Percentiles rank a stretch among this genome's conserved stretches.
Evolutionary conservation across 2,888 invertebrate genomes (phyloP).

Genomic region (Scaptodrosophila latifasciaeformis): DNA sequence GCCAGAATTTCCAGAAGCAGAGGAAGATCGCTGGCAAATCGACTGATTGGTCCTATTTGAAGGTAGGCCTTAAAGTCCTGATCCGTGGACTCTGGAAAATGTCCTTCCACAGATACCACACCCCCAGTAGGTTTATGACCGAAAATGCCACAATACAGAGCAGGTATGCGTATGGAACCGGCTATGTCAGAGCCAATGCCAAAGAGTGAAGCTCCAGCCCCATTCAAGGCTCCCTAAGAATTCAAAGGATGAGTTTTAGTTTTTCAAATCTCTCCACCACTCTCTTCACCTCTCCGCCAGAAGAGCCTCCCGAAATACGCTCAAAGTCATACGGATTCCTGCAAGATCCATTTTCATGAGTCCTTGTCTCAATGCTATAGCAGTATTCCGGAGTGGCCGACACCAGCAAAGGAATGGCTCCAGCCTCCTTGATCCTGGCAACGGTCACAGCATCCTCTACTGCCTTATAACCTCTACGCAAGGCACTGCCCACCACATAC

Average conservation of each 20-base stretch:
- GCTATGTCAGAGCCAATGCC: constrained; percentile 91
- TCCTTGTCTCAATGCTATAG: constrained; percentile 90
- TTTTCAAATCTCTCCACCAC: too few relatives aligned
- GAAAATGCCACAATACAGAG: constrained; percentile 90
- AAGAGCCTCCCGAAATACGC: constrained; percentile 89
- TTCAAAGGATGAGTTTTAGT: too few relatives aligned
- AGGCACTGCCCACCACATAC: constrained; percentile 81
- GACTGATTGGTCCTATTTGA: constrained; percentile 83
- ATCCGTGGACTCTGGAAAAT: constrained; percentile 78
- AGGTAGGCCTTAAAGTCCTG: constrained; percentile 76
- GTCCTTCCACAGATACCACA: constrained; percentile 78
- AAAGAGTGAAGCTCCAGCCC: constrained; percentile 84
- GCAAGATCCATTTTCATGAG: constrained; percentile 85
- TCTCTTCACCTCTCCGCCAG: constrained; percentile 86
- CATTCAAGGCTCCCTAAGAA: constrained; percentile 81
- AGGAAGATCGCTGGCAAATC: constrained; percentile 85
- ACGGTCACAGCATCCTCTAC: constrained; percentile 82
- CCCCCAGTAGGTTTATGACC: constrained; percentile 90
- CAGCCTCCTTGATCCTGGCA: constrained; percentile 79
- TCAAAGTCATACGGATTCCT: constrained; percentile 88
- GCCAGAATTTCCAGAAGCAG: constrained; percentile 81
- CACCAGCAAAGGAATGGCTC: constrained; percentile 87
- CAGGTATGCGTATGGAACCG: constrained; percentile 90
- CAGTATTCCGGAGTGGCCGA: constrained; percentile 93
- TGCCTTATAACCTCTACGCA: constrained; percentile 77